Percentiles rank a stretch among this genome's conserved stretches.
Conservation (phyloP, 1,140 invertebrate species). For the Drosophila sturtevanti region DNA sequence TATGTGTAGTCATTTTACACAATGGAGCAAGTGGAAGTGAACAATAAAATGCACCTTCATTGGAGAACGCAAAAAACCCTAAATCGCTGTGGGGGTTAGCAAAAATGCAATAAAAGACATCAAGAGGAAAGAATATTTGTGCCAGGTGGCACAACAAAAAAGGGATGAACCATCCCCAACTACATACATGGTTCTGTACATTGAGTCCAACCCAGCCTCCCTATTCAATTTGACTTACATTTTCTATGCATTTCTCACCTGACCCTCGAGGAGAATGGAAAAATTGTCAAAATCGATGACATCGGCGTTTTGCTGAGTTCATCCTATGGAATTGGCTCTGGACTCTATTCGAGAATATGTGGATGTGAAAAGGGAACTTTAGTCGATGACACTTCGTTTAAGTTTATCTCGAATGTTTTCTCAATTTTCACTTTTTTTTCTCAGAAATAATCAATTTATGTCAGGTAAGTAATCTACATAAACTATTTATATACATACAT, state of each 20-base stretch:
- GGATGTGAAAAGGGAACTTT: background rate
- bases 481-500: background rate
- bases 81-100: background rate
- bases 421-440: background rate
- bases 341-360: background rate
- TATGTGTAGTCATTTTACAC: background rate
- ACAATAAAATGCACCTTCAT: conserved; percentile 24
- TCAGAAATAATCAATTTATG: background rate
- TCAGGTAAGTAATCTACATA: background rate
- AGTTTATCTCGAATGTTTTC: background rate
- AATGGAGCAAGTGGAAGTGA: background rate
- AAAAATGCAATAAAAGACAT: conserved; percentile 51
- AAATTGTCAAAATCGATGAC: conserved; percentile 53
- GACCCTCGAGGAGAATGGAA: conserved; percentile 11
- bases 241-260: conserved; percentile 47
- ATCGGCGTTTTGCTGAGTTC: conserved; percentile 36
- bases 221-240: conserved; percentile 16
- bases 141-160: conserved; percentile 1
- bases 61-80: background rate
- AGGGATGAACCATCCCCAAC: background rate
- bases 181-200: background rate
- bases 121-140: conserved; percentile 40
- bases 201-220: background rate
- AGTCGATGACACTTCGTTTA: background rate
- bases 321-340: background rate